Base-by-base conservation (phyloP, 2,797 vertebrate species). In the Meriones psammophilus region DNA sequence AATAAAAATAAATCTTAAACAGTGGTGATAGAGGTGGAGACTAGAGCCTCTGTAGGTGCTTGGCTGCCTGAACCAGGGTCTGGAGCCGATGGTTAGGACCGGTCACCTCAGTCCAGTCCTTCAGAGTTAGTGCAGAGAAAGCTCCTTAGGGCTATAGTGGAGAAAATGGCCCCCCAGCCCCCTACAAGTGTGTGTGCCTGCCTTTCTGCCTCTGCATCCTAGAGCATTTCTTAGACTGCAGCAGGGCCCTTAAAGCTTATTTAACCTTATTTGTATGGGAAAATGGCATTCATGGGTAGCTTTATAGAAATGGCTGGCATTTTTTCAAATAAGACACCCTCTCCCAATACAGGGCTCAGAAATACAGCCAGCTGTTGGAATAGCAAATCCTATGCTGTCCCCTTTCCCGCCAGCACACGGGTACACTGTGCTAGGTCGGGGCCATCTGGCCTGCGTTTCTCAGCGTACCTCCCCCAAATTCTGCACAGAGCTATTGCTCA, bases 321-420 rank as follows among this genome's bases (percentile, higher is more conserved):
- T 68, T 60, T 46, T 18, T 42, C 15, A 39, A 58, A 74, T 46
- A 73, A 30, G 9, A 15, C 4, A 10, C 33, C 50, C 50, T 13
- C 1, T 13, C 24, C 81, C 0, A 14, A 30, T 68, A 28, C 64
- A 36, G 8, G 64, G 66, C 58, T 85, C 58, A 36, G 20, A 46
- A 15, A 2, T 10, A 7, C 60, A 18, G 54, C 56, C 36, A 66
- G 84, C 33, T 77, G 84, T 78, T 22, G 1, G 18, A n/a, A 13
- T 7, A 79, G 22, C 81, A 17, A 1, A 13, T 10, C 2, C 22
- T 22, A 0, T 5, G 74, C 81, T 24, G 0, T 20, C 36, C 14
- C 4, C 60, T 20, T 58, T 20, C 5, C 39, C 76, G 50, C 42
- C n/a, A 14, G 1, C 8, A 0, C 18, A 3, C 0, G 0, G 24